Evolutionary conservation across 2,113 vertebrate species (phyloP), one percentile per base, ranked within the genome.

Genomic region (Peucedramus taeniatus): DNA sequence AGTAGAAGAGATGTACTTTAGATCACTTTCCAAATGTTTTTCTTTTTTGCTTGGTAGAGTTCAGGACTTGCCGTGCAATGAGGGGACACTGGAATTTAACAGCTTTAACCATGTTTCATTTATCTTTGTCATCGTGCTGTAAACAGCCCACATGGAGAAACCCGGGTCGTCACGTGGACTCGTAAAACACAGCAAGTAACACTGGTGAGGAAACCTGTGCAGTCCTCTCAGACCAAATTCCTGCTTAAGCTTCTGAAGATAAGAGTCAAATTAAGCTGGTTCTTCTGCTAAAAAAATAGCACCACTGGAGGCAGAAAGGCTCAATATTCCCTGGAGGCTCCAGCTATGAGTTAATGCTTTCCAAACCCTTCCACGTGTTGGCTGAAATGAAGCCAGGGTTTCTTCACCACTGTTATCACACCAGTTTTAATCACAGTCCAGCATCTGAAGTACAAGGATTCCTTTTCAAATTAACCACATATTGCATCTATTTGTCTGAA

Each of bases 71-170:
- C 42, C 4, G 5, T 71, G 68, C 13, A 21, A 70, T 50, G 50
- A 78, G 19, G 42, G 65, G 64, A 89, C 78, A 40, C 39, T 80
- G 77, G 59, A 94, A 92, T 59, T 90, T 31, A 94, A 66, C 31
- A 86, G 60, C 59, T 66, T 51, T 59, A 78, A 40, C 24, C 30
- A n/a, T 8, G 10, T 78, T 80, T 72, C 71, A 83, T 78, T 94
- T 87, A 83, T 97, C 91, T 95, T 75, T 89, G 56, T 40, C 37
- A 95, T 94, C 89, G 27, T 11, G 33, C 68, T 68, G 31, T 51
- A 88, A 97, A 89, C 85, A 96, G 49, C 76, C 92, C 27, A 1
- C 54, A 71, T 69, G 80, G 91, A 90, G 56, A 23, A 74, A 79
- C 26, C 9, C 17, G 9, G 93, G 78, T 86, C 85, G 66, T 77